Evolutionary conservation across 2,113 vertebrate genomes (phyloP).

Genomic region (Podarcis raffonei): DNA sequence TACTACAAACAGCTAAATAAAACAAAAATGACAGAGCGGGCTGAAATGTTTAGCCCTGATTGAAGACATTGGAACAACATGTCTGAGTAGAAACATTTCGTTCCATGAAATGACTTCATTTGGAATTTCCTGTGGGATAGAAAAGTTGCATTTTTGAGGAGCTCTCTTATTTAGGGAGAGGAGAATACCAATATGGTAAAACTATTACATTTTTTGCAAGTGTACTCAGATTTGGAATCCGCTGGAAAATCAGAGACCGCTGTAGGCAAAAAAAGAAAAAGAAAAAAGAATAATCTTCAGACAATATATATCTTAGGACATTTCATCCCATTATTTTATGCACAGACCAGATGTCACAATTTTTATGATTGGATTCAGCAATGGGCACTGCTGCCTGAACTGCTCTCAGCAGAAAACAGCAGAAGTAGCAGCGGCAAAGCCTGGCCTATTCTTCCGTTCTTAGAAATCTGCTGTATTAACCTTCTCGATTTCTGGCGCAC

Average conservation of each 20-base stretch:
- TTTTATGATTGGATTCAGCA: conserved; percentile 9
- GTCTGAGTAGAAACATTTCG: conserved; percentile 22
- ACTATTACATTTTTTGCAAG: conserved; percentile 32
- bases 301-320: conserved; percentile 8
- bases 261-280: background rate
- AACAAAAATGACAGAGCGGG: conserved; percentile 12
- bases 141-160: conserved; percentile 24
- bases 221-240: conserved; percentile 44
- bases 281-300: background rate
- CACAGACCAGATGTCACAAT: conserved; percentile 1
- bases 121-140: conserved; percentile 38
- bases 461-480: conserved; percentile 17
- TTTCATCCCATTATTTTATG: conserved; percentile 8
- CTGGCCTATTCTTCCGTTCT: background rate
- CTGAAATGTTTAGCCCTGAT: conserved; percentile 7
- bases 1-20: conserved; percentile 1
- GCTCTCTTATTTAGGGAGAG: conserved; percentile 1
- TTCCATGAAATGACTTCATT: conserved; percentile 35
- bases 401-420: conserved; percentile 44
- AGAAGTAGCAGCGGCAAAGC: conserved; percentile 29
- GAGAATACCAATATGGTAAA: conserved; percentile 17
- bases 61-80: conserved; percentile 7
- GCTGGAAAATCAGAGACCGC: conserved; percentile 35
- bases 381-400: background rate
- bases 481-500: conserved; percentile 59